Conservation (phyloP, 2,797 vertebrate species). For the Myotis pilosus region DNA sequence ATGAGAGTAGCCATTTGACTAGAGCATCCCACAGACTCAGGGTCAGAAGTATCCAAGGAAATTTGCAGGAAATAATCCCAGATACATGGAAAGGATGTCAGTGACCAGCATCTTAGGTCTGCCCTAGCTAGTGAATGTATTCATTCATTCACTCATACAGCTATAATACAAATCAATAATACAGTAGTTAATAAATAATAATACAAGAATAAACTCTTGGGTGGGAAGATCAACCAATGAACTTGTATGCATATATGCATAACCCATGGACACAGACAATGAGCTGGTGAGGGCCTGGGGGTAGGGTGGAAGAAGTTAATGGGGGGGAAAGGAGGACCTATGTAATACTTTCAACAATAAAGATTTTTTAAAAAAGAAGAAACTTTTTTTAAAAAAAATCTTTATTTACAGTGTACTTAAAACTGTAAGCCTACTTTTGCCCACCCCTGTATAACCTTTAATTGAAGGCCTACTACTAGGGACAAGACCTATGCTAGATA, state of each 20-base stretch:
- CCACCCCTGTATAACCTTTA: background rate
- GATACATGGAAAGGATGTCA: background rate
- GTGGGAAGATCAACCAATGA: too few relatives aligned
- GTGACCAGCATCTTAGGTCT: background rate
- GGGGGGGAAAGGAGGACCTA: too few relatives aligned
- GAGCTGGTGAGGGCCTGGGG: too few relatives aligned
- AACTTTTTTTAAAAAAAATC: too few relatives aligned
- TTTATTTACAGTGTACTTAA: too few relatives aligned
- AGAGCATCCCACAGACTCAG: background rate
- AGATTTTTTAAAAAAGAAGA: too few relatives aligned
- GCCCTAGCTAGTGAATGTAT: background rate
- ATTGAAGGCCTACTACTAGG: background rate
- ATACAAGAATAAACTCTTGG: background rate
- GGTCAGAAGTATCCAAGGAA: background rate
- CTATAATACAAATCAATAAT: background rate
- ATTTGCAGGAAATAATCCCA: background rate
- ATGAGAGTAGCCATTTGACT: background rate
- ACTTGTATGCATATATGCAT: too few relatives aligned
- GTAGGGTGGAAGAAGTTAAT: too few relatives aligned
- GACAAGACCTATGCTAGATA: background rate
- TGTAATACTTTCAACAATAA: too few relatives aligned
- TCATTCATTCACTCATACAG: background rate
- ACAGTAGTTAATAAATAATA: background rate
- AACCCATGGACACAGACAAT: too few relatives aligned
- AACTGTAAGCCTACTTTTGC: background rate